Evolutionary conservation across 2,113 vertebrate genomes (phyloP).

Genomic region (Candoia aspera): DNA sequence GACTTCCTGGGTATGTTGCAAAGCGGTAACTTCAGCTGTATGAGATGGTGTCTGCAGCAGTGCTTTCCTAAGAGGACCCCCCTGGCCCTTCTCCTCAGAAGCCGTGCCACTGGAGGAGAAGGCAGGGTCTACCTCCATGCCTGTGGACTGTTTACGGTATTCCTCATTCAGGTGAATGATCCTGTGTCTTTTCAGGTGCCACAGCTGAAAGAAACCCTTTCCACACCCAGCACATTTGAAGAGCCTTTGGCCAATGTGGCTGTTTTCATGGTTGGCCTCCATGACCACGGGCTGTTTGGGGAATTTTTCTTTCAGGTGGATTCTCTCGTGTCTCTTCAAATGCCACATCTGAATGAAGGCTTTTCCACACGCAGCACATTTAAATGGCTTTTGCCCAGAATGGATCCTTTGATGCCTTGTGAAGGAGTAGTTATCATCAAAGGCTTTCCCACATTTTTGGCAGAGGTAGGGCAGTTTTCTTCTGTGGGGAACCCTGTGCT

Average conservation of each 20-base stretch:
- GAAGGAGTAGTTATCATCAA: neutral
- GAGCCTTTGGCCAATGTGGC: neutral
- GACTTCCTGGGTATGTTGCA: no score
- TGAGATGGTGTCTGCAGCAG: no score
- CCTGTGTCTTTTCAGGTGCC: conserved; percentile 15
- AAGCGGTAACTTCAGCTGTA: neutral
- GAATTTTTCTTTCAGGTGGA: neutral
- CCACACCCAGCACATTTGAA: conserved; percentile 12
- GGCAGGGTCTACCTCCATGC: neutral
- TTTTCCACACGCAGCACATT: conserved; percentile 7
- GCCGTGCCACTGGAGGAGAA: neutral
- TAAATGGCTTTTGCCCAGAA: neutral
- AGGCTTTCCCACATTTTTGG: neutral
- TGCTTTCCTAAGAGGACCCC: neutral
- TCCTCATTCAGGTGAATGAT: neutral
- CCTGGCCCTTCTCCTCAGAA: neutral
- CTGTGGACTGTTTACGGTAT: neutral
- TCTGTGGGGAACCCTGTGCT: neutral
- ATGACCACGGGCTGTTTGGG: neutral
- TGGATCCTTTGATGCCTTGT: neutral
- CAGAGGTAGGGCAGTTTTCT: neutral
- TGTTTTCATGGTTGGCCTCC: neutral
- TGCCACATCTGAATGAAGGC: neutral
- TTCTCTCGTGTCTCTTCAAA: conserved; percentile 16
- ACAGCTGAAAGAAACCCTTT: neutral